A percentile compares a stretch with the other conserved stretches of the same genome.
Conservation (phyloP, 2,797 vertebrate species). For the Rachycentron canadum region DNA sequence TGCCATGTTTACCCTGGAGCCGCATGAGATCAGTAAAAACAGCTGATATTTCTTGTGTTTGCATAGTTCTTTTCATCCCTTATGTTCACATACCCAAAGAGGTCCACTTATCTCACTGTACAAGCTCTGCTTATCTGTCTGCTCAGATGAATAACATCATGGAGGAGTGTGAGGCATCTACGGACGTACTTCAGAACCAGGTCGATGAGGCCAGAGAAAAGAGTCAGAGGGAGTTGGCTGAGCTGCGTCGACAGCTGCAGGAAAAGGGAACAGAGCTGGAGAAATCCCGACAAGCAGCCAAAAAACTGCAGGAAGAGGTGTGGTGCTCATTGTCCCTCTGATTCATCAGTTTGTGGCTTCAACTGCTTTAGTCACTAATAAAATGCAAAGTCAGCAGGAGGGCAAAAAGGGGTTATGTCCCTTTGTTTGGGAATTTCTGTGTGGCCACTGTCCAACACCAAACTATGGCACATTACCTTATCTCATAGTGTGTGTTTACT, state of each 20-base stretch:
- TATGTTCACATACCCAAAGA: background rate
- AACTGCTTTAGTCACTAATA: slow-evolving; percentile 18
- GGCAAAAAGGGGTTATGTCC: background rate
- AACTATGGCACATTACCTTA: slow-evolving; percentile 21
- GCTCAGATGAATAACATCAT: slow-evolving; percentile 91
- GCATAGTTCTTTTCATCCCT: slow-evolving; percentile 22
- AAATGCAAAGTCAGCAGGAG: background rate
- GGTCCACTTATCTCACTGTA: slow-evolving; percentile 21
- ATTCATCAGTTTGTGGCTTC: slow-evolving; percentile 38
- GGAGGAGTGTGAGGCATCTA: slow-evolving; percentile 87
- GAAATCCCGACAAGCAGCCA: slow-evolving; percentile 84
- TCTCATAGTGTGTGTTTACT: slow-evolving; percentile 42
- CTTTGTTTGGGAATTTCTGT: background rate
- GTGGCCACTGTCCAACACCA: background rate
- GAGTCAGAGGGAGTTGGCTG: slow-evolving; percentile 88
- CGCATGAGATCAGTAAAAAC: slow-evolving; percentile 30
- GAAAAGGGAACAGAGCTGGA: slow-evolving; percentile 92
- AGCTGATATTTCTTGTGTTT: slow-evolving; percentile 15
- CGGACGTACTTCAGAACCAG: slow-evolving; percentile 92
- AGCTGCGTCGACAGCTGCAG: slow-evolving; percentile 90
- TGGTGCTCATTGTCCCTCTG: slow-evolving; percentile 47
- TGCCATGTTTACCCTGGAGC: slow-evolving; percentile 18
- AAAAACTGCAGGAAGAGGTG: slow-evolving; percentile 95
- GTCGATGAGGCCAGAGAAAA: slow-evolving; percentile 92
- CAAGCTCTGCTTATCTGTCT: slow-evolving; percentile 37